These are phyloP conservation scores for Eufriesea mexicana DNA, from an alignment of 1,140 invertebrate genomes.

Conservation along the genomic window DNA sequence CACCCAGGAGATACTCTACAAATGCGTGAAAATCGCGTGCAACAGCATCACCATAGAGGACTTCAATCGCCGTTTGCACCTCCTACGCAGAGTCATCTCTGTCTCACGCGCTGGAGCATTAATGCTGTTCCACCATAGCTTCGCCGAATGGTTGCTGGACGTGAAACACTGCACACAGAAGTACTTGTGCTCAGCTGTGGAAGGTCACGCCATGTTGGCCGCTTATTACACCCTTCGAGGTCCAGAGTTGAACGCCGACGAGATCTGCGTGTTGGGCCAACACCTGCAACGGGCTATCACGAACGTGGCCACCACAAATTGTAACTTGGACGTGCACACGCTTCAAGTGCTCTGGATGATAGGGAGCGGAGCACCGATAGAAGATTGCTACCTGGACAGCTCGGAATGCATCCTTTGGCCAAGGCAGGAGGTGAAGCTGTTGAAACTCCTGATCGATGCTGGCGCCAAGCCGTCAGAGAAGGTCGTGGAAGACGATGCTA, in stretches of 20 bases:
- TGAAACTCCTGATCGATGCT: conserved; percentile 86
- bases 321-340: conserved; percentile 84
- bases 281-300: conserved; percentile 78
- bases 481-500: conserved; percentile 80
- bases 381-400: conserved; percentile 85
- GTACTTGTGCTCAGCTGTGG: conserved; percentile 92
- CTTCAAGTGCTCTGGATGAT: conserved; percentile 87
- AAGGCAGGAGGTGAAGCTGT: conserved; percentile 84
- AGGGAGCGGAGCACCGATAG: conserved; percentile 85
- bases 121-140: conserved; percentile 94
- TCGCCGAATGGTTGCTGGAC: conserved; percentile 96
- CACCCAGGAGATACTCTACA: conserved; percentile 90
- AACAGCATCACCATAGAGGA: conserved; percentile 91
- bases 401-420: conserved; percentile 81
- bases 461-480: conserved; percentile 84
- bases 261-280: conserved; percentile 80
- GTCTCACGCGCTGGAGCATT: conserved; percentile 86
- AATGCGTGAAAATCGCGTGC: conserved; percentile 92
- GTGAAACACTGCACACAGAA: conserved; percentile 98
- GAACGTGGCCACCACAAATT: conserved; percentile 56
- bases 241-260: conserved; percentile 81
- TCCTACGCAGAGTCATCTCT: conserved; percentile 89
- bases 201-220: conserved; percentile 94
- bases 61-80: conserved; percentile 90
- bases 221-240: conserved; percentile 90